These are phyloP conservation scores for Leucophenga maculata DNA, from an alignment of 2,888 invertebrate genomes.

Conservation along the genomic window DNA sequence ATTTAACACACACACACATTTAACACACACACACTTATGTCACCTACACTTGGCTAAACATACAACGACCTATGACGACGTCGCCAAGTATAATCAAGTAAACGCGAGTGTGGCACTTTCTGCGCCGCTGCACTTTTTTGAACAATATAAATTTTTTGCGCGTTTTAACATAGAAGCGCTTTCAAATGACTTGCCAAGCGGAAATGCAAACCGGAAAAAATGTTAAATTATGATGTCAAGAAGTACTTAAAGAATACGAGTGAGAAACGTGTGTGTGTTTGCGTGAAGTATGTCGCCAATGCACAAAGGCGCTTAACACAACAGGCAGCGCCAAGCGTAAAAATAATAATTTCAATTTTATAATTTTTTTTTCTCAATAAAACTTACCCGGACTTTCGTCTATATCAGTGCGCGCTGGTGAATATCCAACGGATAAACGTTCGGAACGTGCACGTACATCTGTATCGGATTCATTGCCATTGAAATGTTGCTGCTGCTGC, in stretches of 20 bases:
- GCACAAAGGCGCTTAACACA: neutral
- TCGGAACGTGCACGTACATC: slow-evolving; percentile 71
- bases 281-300: slow-evolving; percentile 39
- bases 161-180: slow-evolving; percentile 39
- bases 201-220: neutral
- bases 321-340: slow-evolving; percentile 41
- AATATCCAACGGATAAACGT: slow-evolving; percentile 70
- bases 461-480: slow-evolving; percentile 71
- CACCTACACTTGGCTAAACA: slow-evolving; percentile 13
- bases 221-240: slow-evolving; percentile 30
- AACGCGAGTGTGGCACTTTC: slow-evolving; percentile 59
- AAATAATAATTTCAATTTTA: slow-evolving; percentile 47
- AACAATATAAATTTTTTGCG: slow-evolving; percentile 52
- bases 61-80: neutral
- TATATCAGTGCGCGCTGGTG: slow-evolving; percentile 71
- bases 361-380: neutral
- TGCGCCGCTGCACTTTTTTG: slow-evolving; percentile 52
- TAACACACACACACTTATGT: slow-evolving; percentile 23
- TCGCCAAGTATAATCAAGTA: neutral
- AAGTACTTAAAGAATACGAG: neutral
- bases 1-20: slow-evolving; percentile 35
- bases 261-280: slow-evolving; percentile 35
- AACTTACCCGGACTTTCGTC: slow-evolving; percentile 72
- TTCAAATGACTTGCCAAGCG: slow-evolving; percentile 29
- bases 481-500: slow-evolving; percentile 58